A percentile compares a stretch with the other conserved stretches of the same genome.
Evolutionary conservation across 92 coral and sea anemone genomes (phyloP).

Genomic region (Heliopora coerulea): DNA sequence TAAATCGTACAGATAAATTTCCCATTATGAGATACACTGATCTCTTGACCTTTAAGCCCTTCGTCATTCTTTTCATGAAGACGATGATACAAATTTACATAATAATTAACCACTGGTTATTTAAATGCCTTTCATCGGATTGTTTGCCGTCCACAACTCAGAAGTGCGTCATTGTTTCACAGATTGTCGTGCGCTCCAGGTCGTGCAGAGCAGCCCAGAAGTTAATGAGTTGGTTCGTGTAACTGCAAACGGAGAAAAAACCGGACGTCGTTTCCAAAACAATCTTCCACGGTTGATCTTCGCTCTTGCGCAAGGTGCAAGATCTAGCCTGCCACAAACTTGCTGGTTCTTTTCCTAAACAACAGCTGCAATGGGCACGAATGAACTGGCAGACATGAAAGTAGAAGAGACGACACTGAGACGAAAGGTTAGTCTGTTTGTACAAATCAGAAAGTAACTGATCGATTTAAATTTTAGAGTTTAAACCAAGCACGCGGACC

Average conservation of each 20-base stretch:
- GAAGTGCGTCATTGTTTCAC: constrained; percentile 18
- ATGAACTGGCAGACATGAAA: constrained; percentile 27
- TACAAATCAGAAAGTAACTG: too few species aligned
- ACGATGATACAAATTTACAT: constrained; percentile 31
- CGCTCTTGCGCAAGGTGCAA: too few species aligned
- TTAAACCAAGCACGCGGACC: neutral
- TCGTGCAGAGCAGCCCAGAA: neutral
- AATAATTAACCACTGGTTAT: constrained; percentile 35
- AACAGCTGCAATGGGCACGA: constrained; percentile 16
- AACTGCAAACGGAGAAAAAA: too few species aligned
- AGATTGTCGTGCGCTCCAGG: constrained; percentile 32
- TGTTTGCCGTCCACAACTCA: constrained; percentile 11
- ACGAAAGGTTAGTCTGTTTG: constrained; percentile 38
- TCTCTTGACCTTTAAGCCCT: too few species aligned
- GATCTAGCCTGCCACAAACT: too few species aligned
- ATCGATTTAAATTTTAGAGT: constrained; percentile 20
- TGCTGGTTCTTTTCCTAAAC: too few species aligned
- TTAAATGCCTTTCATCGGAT: constrained; percentile 35
- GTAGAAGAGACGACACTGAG: constrained; percentile 27
- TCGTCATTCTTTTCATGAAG: neutral
- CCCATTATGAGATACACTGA: too few species aligned
- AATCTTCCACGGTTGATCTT: too few species aligned
- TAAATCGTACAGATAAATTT: too few species aligned
- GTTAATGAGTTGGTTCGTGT: too few species aligned
- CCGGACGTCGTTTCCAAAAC: too few species aligned